Conservation (phyloP, 2,113 vertebrate species). For the Balaeniceps rex region DNA sequence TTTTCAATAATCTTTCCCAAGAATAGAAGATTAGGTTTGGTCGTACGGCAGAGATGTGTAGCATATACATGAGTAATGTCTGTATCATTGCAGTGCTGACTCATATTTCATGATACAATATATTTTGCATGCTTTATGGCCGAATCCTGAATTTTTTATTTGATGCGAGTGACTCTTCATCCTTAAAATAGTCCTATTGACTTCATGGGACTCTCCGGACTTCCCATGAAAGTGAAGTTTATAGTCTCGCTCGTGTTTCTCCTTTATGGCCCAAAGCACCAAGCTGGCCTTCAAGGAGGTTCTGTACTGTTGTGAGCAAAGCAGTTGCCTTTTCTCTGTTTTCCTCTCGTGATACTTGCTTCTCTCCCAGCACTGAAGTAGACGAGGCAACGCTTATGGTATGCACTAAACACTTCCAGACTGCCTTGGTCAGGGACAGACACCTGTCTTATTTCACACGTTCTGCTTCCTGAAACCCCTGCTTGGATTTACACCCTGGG, state of each 20-base stretch:
- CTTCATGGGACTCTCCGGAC: not conserved
- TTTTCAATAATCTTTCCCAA: slow-evolving; percentile 15
- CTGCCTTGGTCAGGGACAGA: not conserved
- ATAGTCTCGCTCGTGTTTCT: not conserved
- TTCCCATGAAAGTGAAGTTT: not conserved
- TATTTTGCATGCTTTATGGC: slow-evolving; percentile 16
- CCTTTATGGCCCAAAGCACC: not conserved
- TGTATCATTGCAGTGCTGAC: not conserved
- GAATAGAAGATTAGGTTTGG: slow-evolving; percentile 7
- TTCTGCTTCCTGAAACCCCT: slow-evolving; percentile 21
- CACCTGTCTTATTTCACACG: slow-evolving; percentile 40
- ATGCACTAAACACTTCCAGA: slow-evolving; percentile 25
- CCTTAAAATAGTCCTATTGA: not conserved
- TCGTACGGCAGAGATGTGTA: not conserved
- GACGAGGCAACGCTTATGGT: not conserved
- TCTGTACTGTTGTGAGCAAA: not conserved
- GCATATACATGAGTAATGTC: not conserved
- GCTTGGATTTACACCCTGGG: slow-evolving; percentile 36
- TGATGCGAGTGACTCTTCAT: not conserved
- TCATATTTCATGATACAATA: slow-evolving; percentile 4
- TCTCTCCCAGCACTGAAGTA: not conserved
- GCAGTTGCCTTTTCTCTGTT: not conserved
- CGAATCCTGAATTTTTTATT: not conserved
- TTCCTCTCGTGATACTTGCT: not conserved
- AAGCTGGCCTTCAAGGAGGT: not conserved